Conservation (phyloP, 2,113 vertebrate genomes). For the Strigops habroptila region DNA sequence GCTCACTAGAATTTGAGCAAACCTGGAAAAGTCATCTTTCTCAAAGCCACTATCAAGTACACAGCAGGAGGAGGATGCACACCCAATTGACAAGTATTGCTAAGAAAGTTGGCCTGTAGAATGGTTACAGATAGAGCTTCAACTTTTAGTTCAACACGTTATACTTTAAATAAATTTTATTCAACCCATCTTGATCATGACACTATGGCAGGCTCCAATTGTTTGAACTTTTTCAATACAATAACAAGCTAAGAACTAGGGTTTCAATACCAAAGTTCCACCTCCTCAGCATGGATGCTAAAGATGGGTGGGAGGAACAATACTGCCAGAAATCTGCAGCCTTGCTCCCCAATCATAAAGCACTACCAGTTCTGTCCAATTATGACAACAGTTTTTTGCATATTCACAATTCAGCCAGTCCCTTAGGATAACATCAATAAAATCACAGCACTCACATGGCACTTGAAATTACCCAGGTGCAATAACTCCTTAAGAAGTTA, state of each 20-base stretch:
- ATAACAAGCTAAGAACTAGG: not conserved
- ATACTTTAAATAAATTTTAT: not conserved
- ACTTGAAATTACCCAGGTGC: not conserved
- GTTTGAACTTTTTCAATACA: not conserved
- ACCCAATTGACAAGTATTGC: not conserved
- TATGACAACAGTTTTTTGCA: not conserved
- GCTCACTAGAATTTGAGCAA: not conserved
- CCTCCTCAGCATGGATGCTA: not conserved
- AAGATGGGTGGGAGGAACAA: not conserved
- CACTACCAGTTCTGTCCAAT: not conserved
- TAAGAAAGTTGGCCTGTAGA: not conserved
- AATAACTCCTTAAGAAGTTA: not conserved
- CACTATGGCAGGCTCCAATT: not conserved
- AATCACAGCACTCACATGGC: not conserved
- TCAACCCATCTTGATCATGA: not conserved
- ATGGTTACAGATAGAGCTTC: not conserved
- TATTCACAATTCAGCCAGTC: not conserved
- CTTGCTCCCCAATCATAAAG: not conserved
- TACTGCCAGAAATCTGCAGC: not conserved
- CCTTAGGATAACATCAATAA: not conserved
- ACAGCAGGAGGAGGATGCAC: not conserved
- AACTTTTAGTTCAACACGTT: not conserved
- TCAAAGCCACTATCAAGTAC: not conserved
- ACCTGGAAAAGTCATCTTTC: not conserved
- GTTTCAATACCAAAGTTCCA: not conserved